Conservation (phyloP, 2,797 vertebrate genomes). For the Capromys pilorides region DNA sequence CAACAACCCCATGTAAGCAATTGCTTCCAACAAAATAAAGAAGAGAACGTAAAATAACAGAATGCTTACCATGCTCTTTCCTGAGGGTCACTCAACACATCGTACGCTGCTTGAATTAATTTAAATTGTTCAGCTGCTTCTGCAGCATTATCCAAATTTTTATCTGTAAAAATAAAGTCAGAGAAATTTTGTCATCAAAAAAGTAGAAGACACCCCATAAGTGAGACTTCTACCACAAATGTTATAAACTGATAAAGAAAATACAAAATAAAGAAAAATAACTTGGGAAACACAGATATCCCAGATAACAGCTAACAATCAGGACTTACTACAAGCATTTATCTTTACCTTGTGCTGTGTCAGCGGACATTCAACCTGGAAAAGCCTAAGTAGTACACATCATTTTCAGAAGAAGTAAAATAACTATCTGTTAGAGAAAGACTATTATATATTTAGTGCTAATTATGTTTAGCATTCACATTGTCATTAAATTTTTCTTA, state of each 20-base stretch:
- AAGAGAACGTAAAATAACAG: accelerated
- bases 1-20: neutral
- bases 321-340: neutral
- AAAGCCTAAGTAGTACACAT: neutral
- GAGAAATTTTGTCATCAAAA: constrained; percentile 18
- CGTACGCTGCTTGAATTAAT: constrained; percentile 96
- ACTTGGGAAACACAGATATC: neutral
- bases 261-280: neutral
- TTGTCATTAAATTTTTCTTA: neutral
- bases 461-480: neutral
- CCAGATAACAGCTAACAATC: neutral
- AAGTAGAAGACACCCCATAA: neutral
- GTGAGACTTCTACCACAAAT: neutral
- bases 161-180: constrained; percentile 89
- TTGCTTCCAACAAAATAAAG: neutral
- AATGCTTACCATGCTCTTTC: constrained; percentile 94
- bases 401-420: neutral
- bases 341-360: neutral
- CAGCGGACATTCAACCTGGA: neutral
- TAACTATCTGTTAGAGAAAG: neutral
- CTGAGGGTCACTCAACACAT: constrained; percentile 96
- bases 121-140: constrained; percentile 97
- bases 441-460: neutral
- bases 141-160: constrained; percentile 94
- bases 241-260: neutral